Percentiles rank a stretch among this genome's conserved stretches.
Evolutionary conservation across 2,113 vertebrate species (phyloP).

Genomic region (Chloebia gouldiae): DNA sequence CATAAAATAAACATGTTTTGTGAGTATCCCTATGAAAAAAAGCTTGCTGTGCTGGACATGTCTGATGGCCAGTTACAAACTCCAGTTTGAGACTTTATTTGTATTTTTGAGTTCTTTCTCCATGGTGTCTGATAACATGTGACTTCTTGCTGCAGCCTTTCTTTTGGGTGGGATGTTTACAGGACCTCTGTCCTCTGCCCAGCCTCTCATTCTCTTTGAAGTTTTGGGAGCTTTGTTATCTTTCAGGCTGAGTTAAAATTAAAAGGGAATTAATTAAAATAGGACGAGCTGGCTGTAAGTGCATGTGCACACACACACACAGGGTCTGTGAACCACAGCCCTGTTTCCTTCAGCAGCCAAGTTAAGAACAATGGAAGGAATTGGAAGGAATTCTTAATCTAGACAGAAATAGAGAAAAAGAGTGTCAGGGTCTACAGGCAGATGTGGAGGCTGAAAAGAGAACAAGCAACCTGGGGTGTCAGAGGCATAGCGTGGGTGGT

Average conservation of each 20-base stretch:
- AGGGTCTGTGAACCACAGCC: neutral
- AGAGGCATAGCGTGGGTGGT: accelerated
- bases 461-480: neutral
- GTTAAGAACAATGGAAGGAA: slow-evolving; percentile 47
- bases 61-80: neutral
- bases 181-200: neutral
- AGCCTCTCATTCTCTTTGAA: neutral
- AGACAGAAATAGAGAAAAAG: slow-evolving; percentile 38
- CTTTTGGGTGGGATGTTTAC: neutral
- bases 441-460: neutral
- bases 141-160: neutral
- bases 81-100: neutral
- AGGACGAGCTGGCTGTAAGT: neutral
- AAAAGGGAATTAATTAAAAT: neutral
- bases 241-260: neutral
- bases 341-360: neutral
- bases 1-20: neutral
- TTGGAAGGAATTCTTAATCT: slow-evolving; percentile 23
- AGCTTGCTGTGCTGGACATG: neutral
- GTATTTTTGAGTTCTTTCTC: neutral
- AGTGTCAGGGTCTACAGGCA: neutral
- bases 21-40: neutral
- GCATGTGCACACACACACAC: accelerated
- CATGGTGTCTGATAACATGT: neutral
- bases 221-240: neutral